Base-by-base conservation (phyloP, 2,797 vertebrate genomes). In the Coregonus sp. region DNA sequence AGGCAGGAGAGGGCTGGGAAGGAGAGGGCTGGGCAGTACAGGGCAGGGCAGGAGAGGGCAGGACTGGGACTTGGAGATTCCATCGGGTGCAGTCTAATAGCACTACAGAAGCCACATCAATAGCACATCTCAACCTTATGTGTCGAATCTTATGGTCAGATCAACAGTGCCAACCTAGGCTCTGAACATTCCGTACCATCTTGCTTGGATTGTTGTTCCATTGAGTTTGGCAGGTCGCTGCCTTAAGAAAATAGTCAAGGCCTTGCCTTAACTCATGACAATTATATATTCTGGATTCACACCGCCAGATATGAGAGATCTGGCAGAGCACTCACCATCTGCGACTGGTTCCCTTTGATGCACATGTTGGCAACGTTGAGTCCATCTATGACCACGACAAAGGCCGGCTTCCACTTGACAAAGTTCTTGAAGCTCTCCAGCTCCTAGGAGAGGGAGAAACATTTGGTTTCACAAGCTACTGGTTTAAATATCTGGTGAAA, bases 361-460 rank as follows among this genome's bases (percentile, higher is more conserved):
- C 77, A 89, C 61, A 88, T 76, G 78, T 95, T 95, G 77, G 95
- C 96, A 75, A 98, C 94, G 77, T 99, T 99, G 81, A 99, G 95
- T 20, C 97, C 97, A 74, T 99, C 98, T 4, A 99, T 87, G 47
- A 99, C 96, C 83, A 99, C 92, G 91, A 98, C 97, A 91, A 97
- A 99, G 0, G 95, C 88, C 40, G 95, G 93, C 72, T 67, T 91
- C 74, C 61, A 88, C 86, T 94, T 92, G 85, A 99, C 92, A 90
- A 98, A 99, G 0, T 15, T 76, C 85, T 95, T 94, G 91, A 99
- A 99, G 71, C 71, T 85, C 84, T 95, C 84, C 89, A 99, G 89
- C 87, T 95, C 94, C 94, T 95, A 37, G 66, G 54, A 67, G 20
- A 68, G 40, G 7, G 3, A 50, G 50, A 25, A 61, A 40, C 4